A percentile compares a stretch with the other conserved stretches of the same genome.
These are phyloP conservation scores for Ophonus ardosiacus DNA, from an alignment of 2,888 invertebrate species.

Conservation along the genomic window DNA sequence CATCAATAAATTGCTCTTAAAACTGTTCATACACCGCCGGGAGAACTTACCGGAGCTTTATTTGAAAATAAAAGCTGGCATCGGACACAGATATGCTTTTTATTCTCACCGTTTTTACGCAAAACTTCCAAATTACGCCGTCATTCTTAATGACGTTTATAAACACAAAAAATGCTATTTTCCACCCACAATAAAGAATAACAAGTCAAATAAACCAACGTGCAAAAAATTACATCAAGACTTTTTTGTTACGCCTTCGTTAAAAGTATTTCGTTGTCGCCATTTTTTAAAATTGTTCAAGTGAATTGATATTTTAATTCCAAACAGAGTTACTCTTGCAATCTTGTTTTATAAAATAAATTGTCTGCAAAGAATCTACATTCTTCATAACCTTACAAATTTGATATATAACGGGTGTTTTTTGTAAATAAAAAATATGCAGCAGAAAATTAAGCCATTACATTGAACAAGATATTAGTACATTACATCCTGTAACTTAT, in stretches of 20 bases:
- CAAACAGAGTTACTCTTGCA: background rate
- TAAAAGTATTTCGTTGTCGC: constrained; percentile 56
- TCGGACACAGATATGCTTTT: constrained; percentile 57
- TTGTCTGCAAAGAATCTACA: too few species aligned
- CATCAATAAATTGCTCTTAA: constrained; percentile 55
- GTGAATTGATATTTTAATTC: constrained; percentile 28
- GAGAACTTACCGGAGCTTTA: constrained; percentile 45
- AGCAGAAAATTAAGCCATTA: too few species aligned
- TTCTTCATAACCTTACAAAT: too few species aligned
- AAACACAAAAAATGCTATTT: constrained; percentile 59
- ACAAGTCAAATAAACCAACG: constrained; percentile 52
- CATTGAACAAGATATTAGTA: too few species aligned
- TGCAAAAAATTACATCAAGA: constrained; percentile 51
- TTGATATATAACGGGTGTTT: too few species aligned
- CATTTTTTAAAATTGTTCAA: constrained; percentile 7
- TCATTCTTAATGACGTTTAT: constrained; percentile 62
- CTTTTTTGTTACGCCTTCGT: constrained; percentile 41
- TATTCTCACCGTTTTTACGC: constrained; percentile 50
- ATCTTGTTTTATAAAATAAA: too few species aligned
- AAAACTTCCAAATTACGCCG: constrained; percentile 55
- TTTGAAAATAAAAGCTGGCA: constrained; percentile 50
- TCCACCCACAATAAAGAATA: constrained; percentile 51
- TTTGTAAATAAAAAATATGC: too few species aligned
- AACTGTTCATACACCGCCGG: constrained; percentile 1
- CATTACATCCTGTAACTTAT: too few species aligned